These are phyloP conservation scores for Benitochromis conjunctus DNA, from an alignment of 2,113 vertebrate species.

Conservation along the genomic window DNA sequence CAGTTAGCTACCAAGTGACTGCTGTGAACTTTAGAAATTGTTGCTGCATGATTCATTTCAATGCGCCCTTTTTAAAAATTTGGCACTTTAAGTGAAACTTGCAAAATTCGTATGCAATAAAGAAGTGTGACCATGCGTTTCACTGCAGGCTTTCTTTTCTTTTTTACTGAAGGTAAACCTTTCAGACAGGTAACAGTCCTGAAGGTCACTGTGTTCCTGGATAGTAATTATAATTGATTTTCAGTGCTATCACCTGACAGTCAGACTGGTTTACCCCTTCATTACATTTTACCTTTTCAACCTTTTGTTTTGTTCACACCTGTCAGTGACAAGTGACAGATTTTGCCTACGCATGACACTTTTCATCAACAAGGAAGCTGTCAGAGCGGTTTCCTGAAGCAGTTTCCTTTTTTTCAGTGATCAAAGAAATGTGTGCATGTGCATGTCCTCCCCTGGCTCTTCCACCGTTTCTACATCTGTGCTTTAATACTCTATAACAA, in stretches of 20 bases:
- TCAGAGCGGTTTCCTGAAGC: background rate
- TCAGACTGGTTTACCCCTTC: background rate
- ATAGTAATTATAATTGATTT: background rate
- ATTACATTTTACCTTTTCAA: background rate
- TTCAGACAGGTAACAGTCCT: background rate
- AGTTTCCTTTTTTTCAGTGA: background rate
- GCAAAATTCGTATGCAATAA: background rate
- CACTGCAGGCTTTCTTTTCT: background rate
- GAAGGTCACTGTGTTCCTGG: background rate
- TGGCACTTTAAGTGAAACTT: background rate
- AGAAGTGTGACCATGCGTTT: rapidly evolving
- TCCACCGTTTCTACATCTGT: rapidly evolving
- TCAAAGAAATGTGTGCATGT: background rate
- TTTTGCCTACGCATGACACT: background rate
- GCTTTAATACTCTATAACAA: background rate
- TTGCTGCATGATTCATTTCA: background rate
- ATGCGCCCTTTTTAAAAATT: background rate
- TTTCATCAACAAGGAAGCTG: background rate
- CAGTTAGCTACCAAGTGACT: background rate
- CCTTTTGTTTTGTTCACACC: background rate
- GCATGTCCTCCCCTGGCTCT: rapidly evolving
- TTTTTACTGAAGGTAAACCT: background rate
- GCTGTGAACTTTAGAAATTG: background rate
- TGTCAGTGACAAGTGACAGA: background rate
- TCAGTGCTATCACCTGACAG: background rate